Evolutionary conservation across 2,797 vertebrate genomes (phyloP).

Genomic region (Falco biarmicus): DNA sequence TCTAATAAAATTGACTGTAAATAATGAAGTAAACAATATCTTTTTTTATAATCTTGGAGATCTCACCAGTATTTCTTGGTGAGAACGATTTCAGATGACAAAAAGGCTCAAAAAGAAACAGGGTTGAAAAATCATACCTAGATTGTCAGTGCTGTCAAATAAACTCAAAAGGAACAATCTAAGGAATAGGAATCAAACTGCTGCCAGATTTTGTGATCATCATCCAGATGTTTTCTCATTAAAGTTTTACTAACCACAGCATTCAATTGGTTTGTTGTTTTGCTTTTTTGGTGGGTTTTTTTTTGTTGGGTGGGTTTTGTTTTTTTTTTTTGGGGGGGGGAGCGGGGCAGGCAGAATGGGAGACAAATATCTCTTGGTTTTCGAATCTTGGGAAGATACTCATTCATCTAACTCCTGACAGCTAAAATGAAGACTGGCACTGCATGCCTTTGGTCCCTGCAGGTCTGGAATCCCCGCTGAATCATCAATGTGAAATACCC

Average conservation of each 20-base stretch:
- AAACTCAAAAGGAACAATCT: not conserved
- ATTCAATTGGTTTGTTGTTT: not conserved
- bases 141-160: not conserved
- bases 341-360: accelerated
- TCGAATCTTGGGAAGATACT: not conserved
- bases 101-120: not conserved
- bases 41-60: not conserved
- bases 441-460: not conserved
- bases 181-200: not conserved
- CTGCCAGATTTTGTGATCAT: not conserved
- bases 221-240: not conserved
- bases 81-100: not conserved
- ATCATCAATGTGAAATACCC: not conserved
- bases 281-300: too few species aligned
- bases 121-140: not conserved
- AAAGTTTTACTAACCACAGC: not conserved
- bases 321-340: too few species aligned
- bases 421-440: not conserved
- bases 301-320: too few species aligned
- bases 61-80: not conserved
- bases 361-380: not conserved
- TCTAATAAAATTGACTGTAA: not conserved
- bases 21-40: not conserved
- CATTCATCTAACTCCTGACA: not conserved
- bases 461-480: not conserved